phyloP scores from a whole-genome alignment of 2,113 vertebrate species.

The Struthio camelus region DNA sequence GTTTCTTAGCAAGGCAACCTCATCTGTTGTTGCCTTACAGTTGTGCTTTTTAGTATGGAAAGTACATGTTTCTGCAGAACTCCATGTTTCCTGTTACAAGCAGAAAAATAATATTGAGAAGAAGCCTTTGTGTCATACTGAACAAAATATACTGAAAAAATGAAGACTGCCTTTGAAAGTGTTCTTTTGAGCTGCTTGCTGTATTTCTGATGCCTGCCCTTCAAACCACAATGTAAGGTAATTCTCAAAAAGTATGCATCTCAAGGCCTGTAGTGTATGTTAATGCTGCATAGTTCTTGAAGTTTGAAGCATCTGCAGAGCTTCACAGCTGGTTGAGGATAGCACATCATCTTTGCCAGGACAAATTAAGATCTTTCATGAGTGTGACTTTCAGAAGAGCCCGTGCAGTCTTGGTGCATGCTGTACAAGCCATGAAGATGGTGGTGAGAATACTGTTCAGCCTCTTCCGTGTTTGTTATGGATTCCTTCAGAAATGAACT shows the following conservation, averaged over 20 bases:
- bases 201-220: fast-evolving
- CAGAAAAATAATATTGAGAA: neutral
- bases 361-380: fast-evolving
- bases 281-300: neutral
- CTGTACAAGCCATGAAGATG: too few species aligned
- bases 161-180: neutral
- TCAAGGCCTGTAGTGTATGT: fast-evolving
- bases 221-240: fast-evolving
- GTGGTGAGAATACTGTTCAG: neutral
- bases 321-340: fast-evolving
- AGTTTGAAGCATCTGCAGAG: fast-evolving
- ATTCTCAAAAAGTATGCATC: fast-evolving
- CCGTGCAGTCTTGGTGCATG: fast-evolving
- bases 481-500: neutral
- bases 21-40: neutral
- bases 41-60: neutral
- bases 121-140: neutral
- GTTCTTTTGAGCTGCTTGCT: neutral
- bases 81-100: fast-evolving
- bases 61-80: neutral
- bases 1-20: neutral
- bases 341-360: fast-evolving
- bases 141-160: neutral
- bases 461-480: neutral
- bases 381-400: neutral